Base-by-base conservation (phyloP, 1,140 invertebrate genomes). In the Cardiocondyla obscurior region DNA sequence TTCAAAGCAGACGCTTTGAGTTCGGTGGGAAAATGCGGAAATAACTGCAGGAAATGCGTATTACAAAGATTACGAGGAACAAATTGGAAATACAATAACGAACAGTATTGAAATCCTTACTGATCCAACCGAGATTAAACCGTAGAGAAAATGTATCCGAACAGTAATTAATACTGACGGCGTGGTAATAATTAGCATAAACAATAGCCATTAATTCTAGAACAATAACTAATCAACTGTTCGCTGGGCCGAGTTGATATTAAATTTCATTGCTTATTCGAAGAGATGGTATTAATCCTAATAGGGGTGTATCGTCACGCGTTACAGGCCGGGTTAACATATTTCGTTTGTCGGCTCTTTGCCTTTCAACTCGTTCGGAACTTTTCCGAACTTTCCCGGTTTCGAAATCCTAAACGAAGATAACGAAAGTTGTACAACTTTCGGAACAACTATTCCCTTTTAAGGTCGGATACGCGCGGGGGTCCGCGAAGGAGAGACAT, bases 371-470 rank as follows among this genome's bases (percentile, higher is more conserved):
- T 67, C 46, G 62, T 53, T 60, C 30, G 57, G 19, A 60, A 60
- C 57, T 60, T 60, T 69, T 53, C 49, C 49, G 33, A 49, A 79
- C 74, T 79, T 55, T 42, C 49, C 53, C 22, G 16, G 22, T 53
- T 42, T 53, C 74, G n/a, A 79, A 79, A 79, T 79, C n/a, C 62
- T 39, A 69, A 79, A 79, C 46, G 64, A 42, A 39, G 74, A 69
- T 79, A 79, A 79, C 62, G 30, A 79, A 67, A 79, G 62, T 79
- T 67, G 62, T 65, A 49, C 62, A 53, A 65, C 46, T 69, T 69
- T 42, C 7, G 22, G 8, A 69, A 42, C 62, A 69, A 42, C 74
- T 42, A 69, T 79, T 67, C 36, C 36, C 62, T 69, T 69, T 79
- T 53, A 79, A 30, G 81, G 12, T 22, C 19, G 72, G n/a, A 65